Evolutionary conservation across 2,888 invertebrate species (phyloP), one percentile per base, ranked within the genome.

Genomic region (Steinernema scapterisci): DNA sequence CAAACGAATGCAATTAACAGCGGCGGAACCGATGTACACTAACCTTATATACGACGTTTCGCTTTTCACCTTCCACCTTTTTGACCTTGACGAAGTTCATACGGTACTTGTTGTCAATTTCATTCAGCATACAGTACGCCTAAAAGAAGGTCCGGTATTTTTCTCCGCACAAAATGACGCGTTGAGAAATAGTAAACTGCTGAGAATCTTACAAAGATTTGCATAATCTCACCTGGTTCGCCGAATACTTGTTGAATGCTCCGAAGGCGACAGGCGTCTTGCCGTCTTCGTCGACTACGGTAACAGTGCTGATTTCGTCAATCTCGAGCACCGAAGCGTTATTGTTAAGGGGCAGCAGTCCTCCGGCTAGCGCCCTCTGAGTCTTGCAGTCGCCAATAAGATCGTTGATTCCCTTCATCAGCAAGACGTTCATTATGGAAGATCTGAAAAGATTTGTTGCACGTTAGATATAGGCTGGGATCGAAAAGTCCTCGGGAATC

Each of bases 271-370:
- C 78, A 9, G 82, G 81, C 11, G 76, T 72, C 13, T 75, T 38
- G 16, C 70, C 76, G 16, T 79, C 70, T 9, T 79, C 73, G 52
- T 77, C 82, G 19, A 81, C 75, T 48, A 86, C 80, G 0, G 84
- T 81, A 3, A 82, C 82, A 13, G 84, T 81, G 31, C 73, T 63
- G 27, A 84, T 78, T 63, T 77, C 79, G n/a, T 79, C 79, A 45
- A 81, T 70, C 51, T 81, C 73, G 25, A 83, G 63, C 27, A 83
- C 80, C 45, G 81, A 80, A 21, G 81, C 73, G 76, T 85, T 86
- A 79, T 86, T 86, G 82, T 86, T 86, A 51, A 80, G 76, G 7
- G 85, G 83, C 25, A 86, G 79, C 25, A 86, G 72, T n/a, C 80
- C 79, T 48, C 80, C 83, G 73, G 75, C 75, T n/a, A 85, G 77